Conservation (phyloP, 2,113 vertebrate genomes). For the Poecile atricapillus region DNA sequence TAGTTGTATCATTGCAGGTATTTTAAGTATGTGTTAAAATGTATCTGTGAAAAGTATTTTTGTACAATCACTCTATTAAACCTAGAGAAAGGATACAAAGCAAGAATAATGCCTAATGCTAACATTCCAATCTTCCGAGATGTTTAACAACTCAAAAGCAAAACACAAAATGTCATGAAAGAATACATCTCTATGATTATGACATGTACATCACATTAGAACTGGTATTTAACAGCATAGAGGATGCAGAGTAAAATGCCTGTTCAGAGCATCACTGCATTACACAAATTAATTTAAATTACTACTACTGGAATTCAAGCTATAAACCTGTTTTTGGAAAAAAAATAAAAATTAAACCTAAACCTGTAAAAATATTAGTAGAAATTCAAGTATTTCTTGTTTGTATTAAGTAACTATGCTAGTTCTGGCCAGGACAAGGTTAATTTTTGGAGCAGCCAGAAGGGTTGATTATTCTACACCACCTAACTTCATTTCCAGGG, state of each 20-base stretch:
- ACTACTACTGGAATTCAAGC: background rate
- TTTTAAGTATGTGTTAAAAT: background rate
- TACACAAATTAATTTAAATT: background rate
- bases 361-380: background rate
- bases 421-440: background rate
- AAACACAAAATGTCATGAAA: background rate
- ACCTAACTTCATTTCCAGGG: background rate
- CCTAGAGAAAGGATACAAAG: background rate
- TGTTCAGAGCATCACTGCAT: background rate
- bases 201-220: accelerated
- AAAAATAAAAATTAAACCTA: background rate
- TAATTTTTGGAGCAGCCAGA: background rate
- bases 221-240: background rate
- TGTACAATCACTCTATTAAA: background rate
- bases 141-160: background rate
- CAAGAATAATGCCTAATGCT: background rate
- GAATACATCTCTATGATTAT: background rate
- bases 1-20: background rate
- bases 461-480: background rate
- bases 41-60: background rate
- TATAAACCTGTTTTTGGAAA: background rate
- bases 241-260: background rate
- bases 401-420: background rate
- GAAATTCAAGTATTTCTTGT: background rate
- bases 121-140: background rate